Conservation (phyloP, 1,140 invertebrate species). For the Pararge aegeria region DNA sequence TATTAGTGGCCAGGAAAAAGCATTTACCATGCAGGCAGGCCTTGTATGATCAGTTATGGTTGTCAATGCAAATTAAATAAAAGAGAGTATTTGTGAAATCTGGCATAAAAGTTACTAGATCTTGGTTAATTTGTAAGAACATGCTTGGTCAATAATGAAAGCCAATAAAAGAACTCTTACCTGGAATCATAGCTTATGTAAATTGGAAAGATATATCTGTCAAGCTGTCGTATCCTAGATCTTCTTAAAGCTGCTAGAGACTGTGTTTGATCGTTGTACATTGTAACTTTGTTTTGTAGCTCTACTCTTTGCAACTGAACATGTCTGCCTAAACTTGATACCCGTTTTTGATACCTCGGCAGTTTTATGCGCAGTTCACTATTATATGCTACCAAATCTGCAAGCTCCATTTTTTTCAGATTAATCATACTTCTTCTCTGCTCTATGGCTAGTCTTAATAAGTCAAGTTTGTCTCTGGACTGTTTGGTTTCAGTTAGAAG, state of each 20-base stretch:
- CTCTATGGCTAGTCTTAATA: constrained; percentile 82
- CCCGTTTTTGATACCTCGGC: constrained; percentile 83
- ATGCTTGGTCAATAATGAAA: background rate
- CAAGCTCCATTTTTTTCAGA: constrained; percentile 78
- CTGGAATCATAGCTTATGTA: constrained; percentile 69
- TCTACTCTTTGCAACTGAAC: constrained; percentile 78
- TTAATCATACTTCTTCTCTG: constrained; percentile 82
- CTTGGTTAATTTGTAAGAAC: no score
- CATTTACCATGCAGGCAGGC: no score
- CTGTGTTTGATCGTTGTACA: constrained; percentile 79
- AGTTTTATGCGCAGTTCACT: constrained; percentile 79
- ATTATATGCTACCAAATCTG: constrained; percentile 80
- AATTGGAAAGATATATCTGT: constrained; percentile 89
- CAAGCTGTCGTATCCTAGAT: constrained; percentile 84
- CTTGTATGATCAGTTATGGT: no score
- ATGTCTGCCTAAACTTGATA: constrained; percentile 82
- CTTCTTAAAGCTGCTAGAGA: constrained; percentile 83
- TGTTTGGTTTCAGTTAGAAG: constrained; percentile 82
- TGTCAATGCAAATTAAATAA: no score
- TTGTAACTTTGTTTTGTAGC: constrained; percentile 74
- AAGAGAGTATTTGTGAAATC: no score
- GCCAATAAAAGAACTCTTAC: constrained; percentile 29
- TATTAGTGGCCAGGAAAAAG: no score
- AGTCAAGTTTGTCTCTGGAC: constrained; percentile 82
- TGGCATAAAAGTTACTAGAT: no score